A percentile compares a stretch with the other conserved stretches of the same genome.
These are phyloP conservation scores for Sturnus vulgaris DNA, from an alignment of 2,113 vertebrate genomes.

Conservation along the genomic window DNA sequence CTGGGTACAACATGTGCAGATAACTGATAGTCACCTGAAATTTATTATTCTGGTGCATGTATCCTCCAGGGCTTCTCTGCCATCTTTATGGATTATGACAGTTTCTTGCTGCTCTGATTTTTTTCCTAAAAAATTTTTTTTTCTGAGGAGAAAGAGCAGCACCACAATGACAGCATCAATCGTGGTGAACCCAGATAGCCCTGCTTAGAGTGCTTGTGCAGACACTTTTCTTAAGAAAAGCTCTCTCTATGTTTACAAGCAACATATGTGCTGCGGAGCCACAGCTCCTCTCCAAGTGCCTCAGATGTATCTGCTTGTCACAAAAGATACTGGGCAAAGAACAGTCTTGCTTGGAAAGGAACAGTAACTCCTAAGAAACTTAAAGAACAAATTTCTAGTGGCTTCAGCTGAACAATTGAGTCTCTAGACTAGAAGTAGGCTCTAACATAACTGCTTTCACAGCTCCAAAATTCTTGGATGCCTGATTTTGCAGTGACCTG, in stretches of 20 bases:
- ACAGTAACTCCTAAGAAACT: background rate
- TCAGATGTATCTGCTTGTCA: background rate
- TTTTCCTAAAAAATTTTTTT: background rate
- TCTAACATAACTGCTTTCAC: background rate
- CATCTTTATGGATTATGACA: background rate
- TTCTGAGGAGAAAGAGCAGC: background rate
- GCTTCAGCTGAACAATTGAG: background rate
- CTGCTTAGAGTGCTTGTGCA: background rate
- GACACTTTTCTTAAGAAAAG: background rate
- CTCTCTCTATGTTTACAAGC: background rate
- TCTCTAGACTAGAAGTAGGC: background rate
- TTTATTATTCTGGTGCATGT: background rate
- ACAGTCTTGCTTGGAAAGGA: background rate
- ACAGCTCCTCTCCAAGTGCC: background rate
- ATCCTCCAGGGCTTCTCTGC: background rate
- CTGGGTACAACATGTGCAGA: background rate
- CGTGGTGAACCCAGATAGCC: background rate
- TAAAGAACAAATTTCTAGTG: background rate
- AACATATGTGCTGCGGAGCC: background rate
- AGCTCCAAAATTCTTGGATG: background rate
- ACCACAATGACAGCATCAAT: background rate
- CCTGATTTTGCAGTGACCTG: background rate
- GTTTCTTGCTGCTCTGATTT: background rate
- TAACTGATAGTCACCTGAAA: background rate
- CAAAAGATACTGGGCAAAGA: background rate